Percentiles rank a stretch among this genome's conserved stretches.
These are phyloP conservation scores for Lepas anatifera DNA, from an alignment of 2,888 invertebrate species.

Conservation along the genomic window DNA sequence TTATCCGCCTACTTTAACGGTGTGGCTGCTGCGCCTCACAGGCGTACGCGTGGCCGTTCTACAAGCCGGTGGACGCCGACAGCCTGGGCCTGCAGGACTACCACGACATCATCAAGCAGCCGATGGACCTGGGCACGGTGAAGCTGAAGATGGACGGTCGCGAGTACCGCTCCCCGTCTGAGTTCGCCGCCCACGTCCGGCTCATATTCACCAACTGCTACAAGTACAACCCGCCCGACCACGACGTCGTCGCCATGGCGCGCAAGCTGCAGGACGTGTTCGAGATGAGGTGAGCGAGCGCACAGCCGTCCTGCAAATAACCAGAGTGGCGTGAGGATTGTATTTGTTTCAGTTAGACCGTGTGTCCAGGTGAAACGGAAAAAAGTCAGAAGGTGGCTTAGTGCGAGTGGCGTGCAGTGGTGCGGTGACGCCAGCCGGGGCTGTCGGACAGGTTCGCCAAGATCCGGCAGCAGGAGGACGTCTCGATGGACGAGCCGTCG, in stretches of 20 bases:
- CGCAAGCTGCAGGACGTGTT: constrained; percentile 93
- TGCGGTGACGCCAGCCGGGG: too few species aligned
- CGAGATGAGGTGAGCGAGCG: constrained; percentile 64
- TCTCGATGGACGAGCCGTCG: not conserved
- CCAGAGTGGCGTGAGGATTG: too few species aligned
- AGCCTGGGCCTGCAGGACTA: constrained; percentile 90
- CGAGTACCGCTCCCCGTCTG: constrained; percentile 82
- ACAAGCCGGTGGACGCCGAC: constrained; percentile 96
- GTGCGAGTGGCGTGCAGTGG: too few species aligned
- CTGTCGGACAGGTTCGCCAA: constrained; percentile 5
- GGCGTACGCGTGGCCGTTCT: constrained; percentile 98
- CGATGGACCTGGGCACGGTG: constrained; percentile 99
- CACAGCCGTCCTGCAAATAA: too few species aligned
- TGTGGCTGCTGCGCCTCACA: too few species aligned
- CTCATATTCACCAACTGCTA: constrained; percentile 99
- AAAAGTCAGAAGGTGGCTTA: too few species aligned
- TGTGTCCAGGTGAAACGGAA: too few species aligned
- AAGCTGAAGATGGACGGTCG: constrained; percentile 93
- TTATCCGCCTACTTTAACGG: too few species aligned
- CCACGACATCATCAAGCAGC: constrained; percentile 95
- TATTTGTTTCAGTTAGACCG: too few species aligned
- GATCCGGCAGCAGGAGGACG: not conserved
- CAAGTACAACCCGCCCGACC: constrained; percentile 97
- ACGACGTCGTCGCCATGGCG: constrained; percentile 97
- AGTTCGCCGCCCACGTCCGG: constrained; percentile 91